Base-by-base conservation (phyloP, 2,888 invertebrate species). In the Eurytoma adleriae region DNA sequence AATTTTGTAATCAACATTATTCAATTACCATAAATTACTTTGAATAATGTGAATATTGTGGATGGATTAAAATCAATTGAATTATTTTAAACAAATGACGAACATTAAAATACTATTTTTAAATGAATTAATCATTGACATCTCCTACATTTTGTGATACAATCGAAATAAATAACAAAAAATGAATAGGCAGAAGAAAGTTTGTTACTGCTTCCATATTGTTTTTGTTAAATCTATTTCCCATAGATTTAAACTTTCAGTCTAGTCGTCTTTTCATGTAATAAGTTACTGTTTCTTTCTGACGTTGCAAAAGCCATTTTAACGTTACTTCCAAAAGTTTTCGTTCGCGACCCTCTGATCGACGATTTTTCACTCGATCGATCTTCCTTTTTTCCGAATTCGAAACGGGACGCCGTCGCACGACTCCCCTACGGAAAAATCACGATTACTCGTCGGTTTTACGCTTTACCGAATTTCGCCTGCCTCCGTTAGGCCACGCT, bases 381-480 rank as follows among this genome's bases (percentile, higher is more conserved):
- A 74, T 67, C 66, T 74, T 40, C 64, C 48, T 62, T 72, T 61
- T 52, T n/a, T 16, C 10, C 40, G 64, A 64, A 30, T 16, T 48
- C n/a, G 30, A 16, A 62, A 14, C 30, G 30, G 5, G 27, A 61
- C 24, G 14, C 20, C 20, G 24, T 13, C 24, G 14, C 24, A 13
- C 10, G 4, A 24, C 59, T 18, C n/a, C 13, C 57, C 1, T n/a
- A 57, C n/a, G 27, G 16, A 76, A 75, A 76, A 76, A 64, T 77
- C 61, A 56, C 59, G 52, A 77, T 77, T 70, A 61, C 61, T 16
- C 48, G 40, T 50, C 40, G 68, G 59, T 70, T 70, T 70, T 27
- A 70, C 64, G 62, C 62, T 70, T 77, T 64, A 20, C 62, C 13
- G 61, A 54, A 48, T 62, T 70, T 75, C 48, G 69, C 54, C 69